Base-by-base conservation (phyloP, 2,888 invertebrate genomes). In the Cephus pulcher region DNA sequence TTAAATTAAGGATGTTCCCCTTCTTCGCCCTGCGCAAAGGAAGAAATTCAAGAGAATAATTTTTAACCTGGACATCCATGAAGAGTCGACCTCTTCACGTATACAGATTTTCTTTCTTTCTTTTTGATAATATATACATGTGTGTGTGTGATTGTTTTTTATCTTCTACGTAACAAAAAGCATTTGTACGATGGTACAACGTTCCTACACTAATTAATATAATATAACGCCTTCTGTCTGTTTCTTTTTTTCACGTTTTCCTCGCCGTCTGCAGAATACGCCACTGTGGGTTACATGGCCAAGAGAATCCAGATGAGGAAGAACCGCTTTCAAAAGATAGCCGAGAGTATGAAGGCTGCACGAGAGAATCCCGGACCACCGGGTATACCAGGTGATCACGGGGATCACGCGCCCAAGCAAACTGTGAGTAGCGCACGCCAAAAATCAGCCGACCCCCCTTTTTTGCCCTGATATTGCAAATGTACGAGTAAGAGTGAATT, bases 201-300 rank as follows among this genome's bases (percentile, higher is more conserved):
- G 23, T 23, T 56, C 23, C 23, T 56, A 56, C 56, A 9, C 23
- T 56, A 56, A 56, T 56, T 56, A 56, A 30, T 30, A 30, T 30
- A 30, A 30, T 30, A 30, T 30, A 30, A 56, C 56, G 23, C 23
- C 56, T 56, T 56, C 56, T 56, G 23, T 56, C 56, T 56, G 15
- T 56, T 56, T 56, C 56, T 56, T 56, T 23, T 56, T 56, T 56
- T 56, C 56, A 9, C 56, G 56, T 56, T 56, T 56, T 56, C 56
- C 56, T 56, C 56, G 56, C 56, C 56, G 71, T 34, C 81, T 93
- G 85, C 95, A 98, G 99, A 99, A 94, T 99, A 98, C 93, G 98
- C 99, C 84, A 97, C 98, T 84, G 99, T 99, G 88, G 98, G 98
- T 86, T 99, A 99, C 93, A 97, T 98, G 96, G 98, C 98, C 86